Percentiles rank a stretch among this genome's conserved stretches.
phyloP scores from a whole-genome alignment of 1,140 invertebrate species.

The Rhynchophorus ferrugineus region DNA sequence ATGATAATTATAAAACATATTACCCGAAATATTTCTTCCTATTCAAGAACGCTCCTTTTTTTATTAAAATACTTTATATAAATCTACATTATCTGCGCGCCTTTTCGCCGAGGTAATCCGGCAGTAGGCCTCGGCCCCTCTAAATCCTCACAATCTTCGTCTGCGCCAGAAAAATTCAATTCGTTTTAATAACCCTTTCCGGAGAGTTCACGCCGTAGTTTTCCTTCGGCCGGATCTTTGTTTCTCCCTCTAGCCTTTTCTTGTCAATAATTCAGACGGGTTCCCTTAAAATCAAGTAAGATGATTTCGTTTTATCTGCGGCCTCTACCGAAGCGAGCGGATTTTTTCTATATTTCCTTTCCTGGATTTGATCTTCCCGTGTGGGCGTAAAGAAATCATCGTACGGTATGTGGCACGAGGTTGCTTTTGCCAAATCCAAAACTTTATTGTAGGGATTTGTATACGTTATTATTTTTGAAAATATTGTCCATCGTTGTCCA shows the following conservation, averaged over 20 bases:
- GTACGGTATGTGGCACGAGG: too few relatives aligned
- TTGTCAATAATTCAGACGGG: conserved; percentile 3
- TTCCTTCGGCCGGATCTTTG: neutral
- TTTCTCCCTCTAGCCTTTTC: neutral
- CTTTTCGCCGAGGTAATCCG: neutral
- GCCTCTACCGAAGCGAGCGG: neutral
- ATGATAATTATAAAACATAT: too few relatives aligned
- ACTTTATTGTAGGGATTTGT: too few relatives aligned
- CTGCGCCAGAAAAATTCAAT: conserved; percentile 6
- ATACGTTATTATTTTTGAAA: too few relatives aligned
- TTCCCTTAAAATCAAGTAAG: conserved; percentile 1
- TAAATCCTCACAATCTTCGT: neutral
- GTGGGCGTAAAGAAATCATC: too few relatives aligned
- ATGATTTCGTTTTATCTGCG: conserved; percentile 6
- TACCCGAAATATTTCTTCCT: too few relatives aligned
- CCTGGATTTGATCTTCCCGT: neutral
- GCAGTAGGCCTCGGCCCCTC: neutral
- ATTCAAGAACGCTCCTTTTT: too few relatives aligned
- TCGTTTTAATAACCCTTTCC: conserved; percentile 7
- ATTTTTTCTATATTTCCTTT: neutral
- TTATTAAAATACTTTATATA: too few relatives aligned
- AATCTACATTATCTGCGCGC: neutral
- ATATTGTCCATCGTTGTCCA: too few relatives aligned
- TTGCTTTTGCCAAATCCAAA: too few relatives aligned
- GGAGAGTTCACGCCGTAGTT: neutral